Evolutionary conservation across 2,797 vertebrate species (phyloP), one percentile per base, ranked within the genome.

Genomic region (Poecilia picta): DNA sequence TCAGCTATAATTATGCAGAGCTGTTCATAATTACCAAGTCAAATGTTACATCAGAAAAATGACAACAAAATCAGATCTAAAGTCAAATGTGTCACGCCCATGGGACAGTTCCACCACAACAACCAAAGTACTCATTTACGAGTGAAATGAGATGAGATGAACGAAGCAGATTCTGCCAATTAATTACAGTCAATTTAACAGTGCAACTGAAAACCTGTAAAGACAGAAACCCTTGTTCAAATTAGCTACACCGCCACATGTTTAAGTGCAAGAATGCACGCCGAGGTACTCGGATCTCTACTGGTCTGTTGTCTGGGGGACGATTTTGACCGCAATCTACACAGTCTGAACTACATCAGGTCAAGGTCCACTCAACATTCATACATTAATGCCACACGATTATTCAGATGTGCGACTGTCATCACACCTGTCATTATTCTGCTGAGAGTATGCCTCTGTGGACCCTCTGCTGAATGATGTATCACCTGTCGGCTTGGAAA

Each of bases 401-500:
- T 95, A 94, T 94, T 94, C 92, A 92, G 90, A 93, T 90, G 89
- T 89, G 93, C 73, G 72, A 91, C 87, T 90, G 89, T 92, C 93
- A 89, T 89, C 89, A 91, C 85, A 89, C 89, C 92, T 94, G 94
- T 94, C 95, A 92, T 90, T 89, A 91, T 89, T 92, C 90, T 90
- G 88, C 89, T 94, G 94, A 94, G 89, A 91, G 87, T 73, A 80
- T 82, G 85, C 88, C 93, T 93, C 92, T 11, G 81, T 1, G 89
- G 92, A 89, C 84, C 75, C 39, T 33, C 90, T 91, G 90, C 91
- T 92, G 94, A 93, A 95, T 95, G 95, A 95, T 95, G 93, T 92
- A 95, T 95, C 93, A 81, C 94, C 94, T 94, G 95, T 95, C 95
- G 87, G 84, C 93, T 92, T 84, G 88, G 82, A 91, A 93, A 92